phyloP scores from a whole-genome alignment of 1,140 invertebrate species.

The Drosophila bocki region DNA sequence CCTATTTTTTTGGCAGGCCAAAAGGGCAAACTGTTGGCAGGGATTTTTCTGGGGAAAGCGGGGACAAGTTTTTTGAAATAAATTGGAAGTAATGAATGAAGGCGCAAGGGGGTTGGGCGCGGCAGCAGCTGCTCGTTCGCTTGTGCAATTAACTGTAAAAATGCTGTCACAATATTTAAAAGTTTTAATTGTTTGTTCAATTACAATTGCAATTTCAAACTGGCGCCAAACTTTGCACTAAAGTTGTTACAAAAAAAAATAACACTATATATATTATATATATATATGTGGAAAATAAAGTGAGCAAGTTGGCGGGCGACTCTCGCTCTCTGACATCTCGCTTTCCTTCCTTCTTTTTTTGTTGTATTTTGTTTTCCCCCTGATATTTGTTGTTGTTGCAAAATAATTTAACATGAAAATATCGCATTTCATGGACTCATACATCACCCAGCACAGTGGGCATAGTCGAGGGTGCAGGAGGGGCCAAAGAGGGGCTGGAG shows the following conservation, averaged over 20 bases:
- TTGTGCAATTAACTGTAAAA: conserved; percentile 80
- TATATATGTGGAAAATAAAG: conserved; percentile 6
- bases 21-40: conserved; percentile 26
- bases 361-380: neutral
- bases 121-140: conserved; percentile 43
- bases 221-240: conserved; percentile 51
- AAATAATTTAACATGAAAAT: conserved; percentile 83
- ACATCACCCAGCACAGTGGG: conserved; percentile 62
- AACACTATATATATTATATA: neutral
- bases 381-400: conserved; percentile 24
- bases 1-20: conserved; percentile 42
- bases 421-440: conserved; percentile 83
- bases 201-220: conserved; percentile 64
- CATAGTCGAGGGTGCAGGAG: conserved; percentile 5
- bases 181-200: conserved; percentile 82
- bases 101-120: neutral
- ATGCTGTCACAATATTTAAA: conserved; percentile 82
- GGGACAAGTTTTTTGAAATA: conserved; percentile 58
- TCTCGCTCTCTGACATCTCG: conserved; percentile 46
- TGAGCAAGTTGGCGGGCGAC: conserved; percentile 33
- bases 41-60: conserved; percentile 4
- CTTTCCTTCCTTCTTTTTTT: neutral
- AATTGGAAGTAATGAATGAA: conserved; percentile 72
- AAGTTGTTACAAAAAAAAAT: conserved; percentile 20
- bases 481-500: neutral